These are phyloP conservation scores for Mus pahari DNA, from an alignment of 2,113 vertebrate genomes.

Conservation along the genomic window DNA sequence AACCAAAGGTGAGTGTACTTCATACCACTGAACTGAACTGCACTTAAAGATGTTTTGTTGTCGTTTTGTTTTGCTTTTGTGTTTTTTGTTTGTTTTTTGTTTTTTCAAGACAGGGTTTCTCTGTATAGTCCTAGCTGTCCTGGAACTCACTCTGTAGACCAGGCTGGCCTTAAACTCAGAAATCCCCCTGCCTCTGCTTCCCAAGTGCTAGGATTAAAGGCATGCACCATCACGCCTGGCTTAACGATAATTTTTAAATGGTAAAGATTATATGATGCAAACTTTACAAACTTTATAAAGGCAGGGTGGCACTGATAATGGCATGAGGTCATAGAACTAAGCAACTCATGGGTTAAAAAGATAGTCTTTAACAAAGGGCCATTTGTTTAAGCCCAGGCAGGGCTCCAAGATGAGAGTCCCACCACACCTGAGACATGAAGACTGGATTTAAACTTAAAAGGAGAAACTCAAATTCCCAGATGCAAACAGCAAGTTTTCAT, in stretches of 20 bases:
- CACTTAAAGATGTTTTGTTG: not conserved
- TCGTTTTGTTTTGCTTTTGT: no score
- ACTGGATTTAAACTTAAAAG: not conserved
- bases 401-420: not conserved
- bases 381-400: not conserved
- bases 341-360: not conserved
- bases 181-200: no score
- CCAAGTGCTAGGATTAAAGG: no score
- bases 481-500: not conserved
- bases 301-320: not conserved
- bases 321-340: not conserved
- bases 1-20: not conserved
- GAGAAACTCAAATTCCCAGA: not conserved
- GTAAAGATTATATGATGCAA: not conserved
- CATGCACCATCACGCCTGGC: no score
- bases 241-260: not conserved
- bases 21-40: not conserved
- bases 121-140: no score
- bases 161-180: no score
- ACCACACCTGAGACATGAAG: not conserved
- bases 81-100: no score
- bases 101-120: no score
- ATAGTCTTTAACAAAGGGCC: no score
- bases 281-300: not conserved
- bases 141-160: no score